A percentile compares a stretch with the other conserved stretches of the same genome.
Conservation (phyloP, 2,113 vertebrate genomes). For the Numida meleagris region DNA sequence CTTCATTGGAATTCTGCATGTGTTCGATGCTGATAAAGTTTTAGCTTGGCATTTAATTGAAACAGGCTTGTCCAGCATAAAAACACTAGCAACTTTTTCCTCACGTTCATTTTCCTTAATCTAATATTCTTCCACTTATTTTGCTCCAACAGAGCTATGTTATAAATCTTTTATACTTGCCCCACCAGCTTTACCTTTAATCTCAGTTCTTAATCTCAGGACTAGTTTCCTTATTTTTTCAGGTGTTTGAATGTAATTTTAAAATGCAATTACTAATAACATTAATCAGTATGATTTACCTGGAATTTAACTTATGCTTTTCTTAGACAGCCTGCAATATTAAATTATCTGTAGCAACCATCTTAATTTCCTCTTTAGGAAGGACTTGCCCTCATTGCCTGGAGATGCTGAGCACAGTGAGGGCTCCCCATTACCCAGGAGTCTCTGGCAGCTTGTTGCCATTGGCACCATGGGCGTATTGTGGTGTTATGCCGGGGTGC, state of each 20-base stretch:
- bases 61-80: neutral
- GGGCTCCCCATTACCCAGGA: neutral
- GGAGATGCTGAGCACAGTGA: neutral
- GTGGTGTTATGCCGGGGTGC: neutral
- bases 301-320: neutral
- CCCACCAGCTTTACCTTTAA: neutral
- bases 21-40: neutral
- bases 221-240: neutral
- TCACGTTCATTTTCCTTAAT: neutral
- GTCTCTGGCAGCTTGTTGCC: neutral
- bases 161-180: neutral
- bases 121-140: neutral
- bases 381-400: neutral
- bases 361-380: neutral
- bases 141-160: neutral
- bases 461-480: neutral
- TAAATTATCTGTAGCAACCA: neutral
- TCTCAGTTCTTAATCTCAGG: neutral
- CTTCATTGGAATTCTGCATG: neutral
- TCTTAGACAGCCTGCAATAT: neutral
- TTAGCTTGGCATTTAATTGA: neutral
- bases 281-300: neutral
- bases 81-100: neutral
- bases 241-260: neutral
- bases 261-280: neutral